Evolutionary conservation across 2,888 invertebrate species (phyloP), one percentile per base, ranked within the genome.

Genomic region (Diploptera punctata): DNA sequence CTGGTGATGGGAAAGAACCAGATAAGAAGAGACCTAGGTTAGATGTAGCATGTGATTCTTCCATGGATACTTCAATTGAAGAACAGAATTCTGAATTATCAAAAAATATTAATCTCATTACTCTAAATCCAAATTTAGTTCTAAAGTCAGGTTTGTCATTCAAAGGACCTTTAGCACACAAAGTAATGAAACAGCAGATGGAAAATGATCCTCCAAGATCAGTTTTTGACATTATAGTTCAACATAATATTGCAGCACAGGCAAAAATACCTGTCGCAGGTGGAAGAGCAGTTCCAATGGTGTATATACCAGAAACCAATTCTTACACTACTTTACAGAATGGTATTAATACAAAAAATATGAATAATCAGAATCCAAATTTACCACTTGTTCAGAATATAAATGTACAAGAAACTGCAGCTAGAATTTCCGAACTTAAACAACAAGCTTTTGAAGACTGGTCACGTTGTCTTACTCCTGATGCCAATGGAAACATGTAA

Each of bases 401-500:
- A 29, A 57, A 57, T n/a, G 5, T n/a, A 2, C 2, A 31, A n/a
- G 29, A 57, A 29, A n/a, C n/a, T 16, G 29, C 57, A n/a, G 29
- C n/a, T 16, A 57, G n/a, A 29, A 57, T 57, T 29, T 24, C 16
- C 16, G 57, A 2, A 1, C 29, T 57, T 26, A 1, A 16, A 24
- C 29, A 3, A 4, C 13, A 29, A 57, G 57, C 57, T 16, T 57
- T 13, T 29, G 18, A 57, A 29, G 57, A 57, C 57, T 57, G 57
- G 57, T n/a, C 10, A n/a, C 16, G 4, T n/a, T 57, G 57, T 29
- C 1, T 16, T 24, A 18, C 29, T 57, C 29, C 57, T 13, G 57
- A 57, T 29, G 57, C 26, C 2, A 57, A 31, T 57, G 57, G 57
- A 57, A 57, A 57, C 31, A 57, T 57, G 57, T 57, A n/a, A 57